Conservation (phyloP, 2,113 vertebrate species). For the Ailuropoda melanoleuca region DNA sequence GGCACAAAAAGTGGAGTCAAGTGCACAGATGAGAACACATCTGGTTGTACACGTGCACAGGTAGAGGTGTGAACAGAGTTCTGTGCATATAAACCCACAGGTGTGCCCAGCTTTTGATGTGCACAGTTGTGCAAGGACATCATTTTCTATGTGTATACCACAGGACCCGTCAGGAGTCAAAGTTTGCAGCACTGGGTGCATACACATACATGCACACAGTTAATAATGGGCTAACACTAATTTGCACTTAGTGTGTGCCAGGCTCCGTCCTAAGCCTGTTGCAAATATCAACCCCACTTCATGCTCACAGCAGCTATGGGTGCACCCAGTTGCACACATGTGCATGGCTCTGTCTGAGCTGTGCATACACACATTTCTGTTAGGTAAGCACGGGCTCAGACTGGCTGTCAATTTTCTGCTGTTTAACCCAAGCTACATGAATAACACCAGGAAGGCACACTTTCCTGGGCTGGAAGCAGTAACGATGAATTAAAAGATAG, state of each 20-base stretch:
- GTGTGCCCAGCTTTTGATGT: neutral
- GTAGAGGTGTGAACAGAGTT: neutral
- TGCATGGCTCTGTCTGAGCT: neutral
- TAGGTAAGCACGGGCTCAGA: slow-evolving; percentile 27
- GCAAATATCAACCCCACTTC: neutral
- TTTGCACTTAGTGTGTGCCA: neutral
- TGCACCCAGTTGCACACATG: neutral
- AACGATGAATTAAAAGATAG: slow-evolving; percentile 73
- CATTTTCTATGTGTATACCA: neutral
- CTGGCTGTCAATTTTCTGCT: slow-evolving; percentile 63
- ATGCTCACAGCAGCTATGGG: neutral
- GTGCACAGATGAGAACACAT: neutral
- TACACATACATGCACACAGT: neutral
- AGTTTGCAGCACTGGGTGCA: neutral
- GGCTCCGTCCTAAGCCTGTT: neutral
- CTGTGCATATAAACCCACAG: neutral
- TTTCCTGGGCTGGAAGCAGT: slow-evolving; percentile 58
- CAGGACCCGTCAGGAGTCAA: neutral
- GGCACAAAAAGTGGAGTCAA: rapidly evolving
- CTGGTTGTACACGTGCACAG: neutral
- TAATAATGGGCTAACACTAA: neutral
- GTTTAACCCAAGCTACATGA: slow-evolving; percentile 49
- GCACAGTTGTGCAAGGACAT: neutral
- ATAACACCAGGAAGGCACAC: slow-evolving; percentile 32
- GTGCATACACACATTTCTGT: neutral